Evolutionary conservation across 1,140 invertebrate genomes (phyloP), one percentile per base, ranked within the genome.

Genomic region (Lycorma delicatula): DNA sequence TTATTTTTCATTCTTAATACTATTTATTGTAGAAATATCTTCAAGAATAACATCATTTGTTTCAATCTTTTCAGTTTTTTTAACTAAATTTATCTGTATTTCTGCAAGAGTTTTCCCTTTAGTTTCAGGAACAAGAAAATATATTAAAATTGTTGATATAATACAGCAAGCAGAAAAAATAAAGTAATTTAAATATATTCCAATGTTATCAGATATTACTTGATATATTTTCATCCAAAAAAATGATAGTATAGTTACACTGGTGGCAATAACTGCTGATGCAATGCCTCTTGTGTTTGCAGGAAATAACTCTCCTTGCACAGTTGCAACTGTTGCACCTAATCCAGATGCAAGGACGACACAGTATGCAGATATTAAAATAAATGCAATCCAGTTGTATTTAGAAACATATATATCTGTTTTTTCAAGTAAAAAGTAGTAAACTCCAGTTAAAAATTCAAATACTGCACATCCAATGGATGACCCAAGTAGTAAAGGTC

Each of bases 71-170:
- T n/a, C n/a, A n/a, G n/a, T n/a, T n/a, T n/a, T n/a, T n/a, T n/a
- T n/a, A n/a, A n/a, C n/a, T n/a, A n/a, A n/a, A n/a, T n/a, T n/a
- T n/a, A n/a, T 74, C 65, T 86, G 84, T 25, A 92, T 91, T 72
- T 92, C 78, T 56, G 84, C 77, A 27, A 90, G 77, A 44, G 79
- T 82, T 71, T 87, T 84, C 6, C 85, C 85, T 73, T 90, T 91
- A 0, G 90, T 93, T 72, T 93, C 89, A 0, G 89, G 88, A 13
- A 93, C 77, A 55, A 83, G 75, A 48, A 74, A 74, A 23, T 84
- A 72, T 0, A 81, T 77, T 64, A 84, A 85, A 1, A 60, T 18
- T 13, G 54, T 47, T 22, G 86, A 79, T 0, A 80, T 23, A 6
- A 84, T 71, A 44, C 85, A 87, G 68, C 81, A 82, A 1, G 76